Base-by-base conservation (phyloP, 2,888 invertebrate genomes). In the Chelonus formosanus region DNA sequence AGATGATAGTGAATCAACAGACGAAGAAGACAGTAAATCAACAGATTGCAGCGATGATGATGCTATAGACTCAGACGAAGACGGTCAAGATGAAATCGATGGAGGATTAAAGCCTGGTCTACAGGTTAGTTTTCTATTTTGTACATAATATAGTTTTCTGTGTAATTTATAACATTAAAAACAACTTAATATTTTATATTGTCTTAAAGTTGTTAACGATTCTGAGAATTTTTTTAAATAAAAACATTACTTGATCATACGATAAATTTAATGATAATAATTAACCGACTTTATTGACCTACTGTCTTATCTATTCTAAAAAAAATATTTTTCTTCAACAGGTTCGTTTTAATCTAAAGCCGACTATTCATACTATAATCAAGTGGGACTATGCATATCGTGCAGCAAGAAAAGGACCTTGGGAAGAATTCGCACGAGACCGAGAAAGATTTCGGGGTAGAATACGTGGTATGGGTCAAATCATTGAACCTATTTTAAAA, bases 351-450 rank as follows among this genome's bases (percentile, higher is more conserved):
- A 84, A 86, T 45, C 74, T 78, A 5, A 80, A 82, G 35, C 81
- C 85, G 4, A 78, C 76, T 59, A 80, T 88, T 7, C 86, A 87
- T 71, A 80, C 76, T 1, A 87, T 89, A 86, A 73, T 88, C 2
- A 78, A 84, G 67, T 88, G 88, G 88, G 83, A 86, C 50, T 87
- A 79, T 71, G 89, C 88, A 0, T 87, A 88, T 69, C 84, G 86
- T 58, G 84, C 84, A 31, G 87, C 88, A 3, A 82, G 89, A n/a
- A 85, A 80, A 71, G 88, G 88, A 3, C 87, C 85, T 2, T 89
- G 89, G 89, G 88, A 89, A 75, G 80, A 85, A 75, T 84, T 84
- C 73, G 87, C 85, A 1, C 78, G 87, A 43, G 89, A 89, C 68
- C 79, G 87, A 53, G 84, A 77, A 5, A 81, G 88, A 50, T 89